Evolutionary conservation across 2,888 invertebrate species (phyloP).

Genomic region (Drosophila limbata): DNA sequence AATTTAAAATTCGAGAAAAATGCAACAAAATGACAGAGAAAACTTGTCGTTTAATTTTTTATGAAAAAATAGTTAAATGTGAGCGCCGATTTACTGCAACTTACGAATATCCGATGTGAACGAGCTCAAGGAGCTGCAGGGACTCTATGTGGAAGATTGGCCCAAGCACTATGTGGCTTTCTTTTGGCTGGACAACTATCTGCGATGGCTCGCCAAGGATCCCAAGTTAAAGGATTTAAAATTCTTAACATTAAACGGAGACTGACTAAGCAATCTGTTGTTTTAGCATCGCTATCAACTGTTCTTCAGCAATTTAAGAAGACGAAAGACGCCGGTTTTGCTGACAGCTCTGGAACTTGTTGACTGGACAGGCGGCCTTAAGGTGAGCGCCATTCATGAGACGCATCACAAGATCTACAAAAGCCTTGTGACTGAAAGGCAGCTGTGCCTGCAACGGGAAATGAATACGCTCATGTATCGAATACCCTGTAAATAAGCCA

Average conservation of each 20-base stretch:
- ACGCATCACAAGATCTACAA: conserved; percentile 78
- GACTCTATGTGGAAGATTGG: conserved; percentile 71
- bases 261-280: conserved; percentile 46
- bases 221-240: conserved; percentile 63
- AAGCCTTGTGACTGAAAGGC: conserved; percentile 58
- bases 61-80: too few species aligned
- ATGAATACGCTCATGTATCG: conserved; percentile 78
- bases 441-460: conserved; percentile 76
- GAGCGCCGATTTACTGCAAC: too few species aligned
- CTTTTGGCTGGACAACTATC: conserved; percentile 78
- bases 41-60: too few species aligned
- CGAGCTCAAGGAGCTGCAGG: conserved; percentile 60
- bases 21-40: too few species aligned
- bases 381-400: conserved; percentile 84
- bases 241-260: conserved; percentile 76
- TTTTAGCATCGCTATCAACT: conserved; percentile 67
- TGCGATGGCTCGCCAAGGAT: conserved; percentile 64
- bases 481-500: conserved; percentile 67
- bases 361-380: conserved; percentile 82
- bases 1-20: too few species aligned
- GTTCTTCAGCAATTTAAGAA: conserved; percentile 68
- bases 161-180: conserved; percentile 75
- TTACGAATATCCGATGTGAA: conserved; percentile 52
- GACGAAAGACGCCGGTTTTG: conserved; percentile 28
- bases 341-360: conserved; percentile 67